A percentile compares a stretch with the other conserved stretches of the same genome.
phyloP scores from a whole-genome alignment of 2,888 invertebrate species.

The Cabera pusaria region DNA sequence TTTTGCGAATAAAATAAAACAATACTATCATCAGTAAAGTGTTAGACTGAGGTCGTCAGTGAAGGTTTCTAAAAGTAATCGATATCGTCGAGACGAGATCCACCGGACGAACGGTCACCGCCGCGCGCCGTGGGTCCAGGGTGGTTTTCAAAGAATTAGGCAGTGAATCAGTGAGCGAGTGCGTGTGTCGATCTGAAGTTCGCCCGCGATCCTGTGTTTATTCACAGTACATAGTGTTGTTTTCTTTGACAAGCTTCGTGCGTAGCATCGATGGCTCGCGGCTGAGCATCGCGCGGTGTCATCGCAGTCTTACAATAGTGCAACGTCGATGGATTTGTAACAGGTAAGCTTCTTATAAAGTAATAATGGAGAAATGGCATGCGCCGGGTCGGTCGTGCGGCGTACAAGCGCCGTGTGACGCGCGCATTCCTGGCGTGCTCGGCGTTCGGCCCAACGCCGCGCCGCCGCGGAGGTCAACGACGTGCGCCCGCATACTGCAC shows the following conservation, averaged over 20 bases:
- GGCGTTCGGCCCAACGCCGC: background rate
- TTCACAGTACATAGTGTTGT: no score
- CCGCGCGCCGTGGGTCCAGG: constrained; percentile 46
- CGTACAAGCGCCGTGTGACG: no score
- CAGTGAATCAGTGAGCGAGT: no score
- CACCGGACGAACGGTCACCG: constrained; percentile 16
- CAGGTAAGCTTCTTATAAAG: constrained; percentile 58
- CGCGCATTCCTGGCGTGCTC: constrained; percentile 23
- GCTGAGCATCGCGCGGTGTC: constrained; percentile 19
- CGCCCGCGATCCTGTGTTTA: constrained; percentile 5
- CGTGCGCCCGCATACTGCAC: constrained; percentile 7
- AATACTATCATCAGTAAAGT: no score
- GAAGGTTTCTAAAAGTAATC: constrained; percentile 5
- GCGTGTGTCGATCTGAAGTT: constrained; percentile 33
- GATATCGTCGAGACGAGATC: no score
- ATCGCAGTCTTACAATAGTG: constrained; percentile 19
- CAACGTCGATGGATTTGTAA: constrained; percentile 61
- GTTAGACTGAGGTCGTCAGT: no score
- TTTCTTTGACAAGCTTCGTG: constrained; percentile 14
- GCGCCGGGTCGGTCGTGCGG: constrained; percentile 41
- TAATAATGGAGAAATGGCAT: constrained; percentile 44
- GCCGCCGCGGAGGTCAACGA: constrained; percentile 9
- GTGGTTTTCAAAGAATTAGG: constrained; percentile 45
- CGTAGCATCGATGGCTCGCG: constrained; percentile 17
- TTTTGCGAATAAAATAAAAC: no score